phyloP scores from a whole-genome alignment of 2,113 vertebrate species.

The Phasianus colchicus region DNA sequence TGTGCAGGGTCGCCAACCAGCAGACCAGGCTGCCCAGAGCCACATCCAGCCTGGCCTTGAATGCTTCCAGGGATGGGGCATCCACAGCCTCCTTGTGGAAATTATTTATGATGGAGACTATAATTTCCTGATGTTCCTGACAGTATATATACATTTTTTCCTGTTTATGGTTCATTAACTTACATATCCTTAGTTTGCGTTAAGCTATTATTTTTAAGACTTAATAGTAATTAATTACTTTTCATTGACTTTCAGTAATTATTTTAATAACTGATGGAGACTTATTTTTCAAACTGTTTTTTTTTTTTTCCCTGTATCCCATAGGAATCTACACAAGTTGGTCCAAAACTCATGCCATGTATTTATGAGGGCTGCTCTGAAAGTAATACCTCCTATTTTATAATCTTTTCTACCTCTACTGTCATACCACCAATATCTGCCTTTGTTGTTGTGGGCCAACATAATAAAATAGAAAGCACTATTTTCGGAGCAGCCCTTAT shows the following conservation, averaged over 20 bases:
- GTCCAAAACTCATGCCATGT: too few relatives aligned
- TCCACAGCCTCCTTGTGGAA: neutral
- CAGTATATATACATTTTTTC: neutral
- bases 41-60: too few relatives aligned
- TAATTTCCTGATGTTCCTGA: neutral
- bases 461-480: too few relatives aligned
- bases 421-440: too few relatives aligned
- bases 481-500: neutral
- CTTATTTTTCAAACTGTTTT: neutral
- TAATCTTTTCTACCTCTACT: too few relatives aligned
- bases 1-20: too few relatives aligned
- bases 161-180: neutral
- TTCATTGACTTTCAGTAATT: neutral
- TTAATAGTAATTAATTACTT: neutral
- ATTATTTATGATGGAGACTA: neutral
- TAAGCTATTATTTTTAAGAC: neutral
- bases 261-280: neutral
- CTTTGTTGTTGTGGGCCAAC: too few relatives aligned
- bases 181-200: neutral
- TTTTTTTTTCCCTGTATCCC: accelerated
- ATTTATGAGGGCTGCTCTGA: too few relatives aligned
- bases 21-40: too few relatives aligned
- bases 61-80: too few relatives aligned
- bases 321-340: neutral
- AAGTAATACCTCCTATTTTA: too few relatives aligned